These are phyloP conservation scores for Sardina pilchardus DNA, from an alignment of 2,113 vertebrate genomes.

Conservation along the genomic window DNA sequence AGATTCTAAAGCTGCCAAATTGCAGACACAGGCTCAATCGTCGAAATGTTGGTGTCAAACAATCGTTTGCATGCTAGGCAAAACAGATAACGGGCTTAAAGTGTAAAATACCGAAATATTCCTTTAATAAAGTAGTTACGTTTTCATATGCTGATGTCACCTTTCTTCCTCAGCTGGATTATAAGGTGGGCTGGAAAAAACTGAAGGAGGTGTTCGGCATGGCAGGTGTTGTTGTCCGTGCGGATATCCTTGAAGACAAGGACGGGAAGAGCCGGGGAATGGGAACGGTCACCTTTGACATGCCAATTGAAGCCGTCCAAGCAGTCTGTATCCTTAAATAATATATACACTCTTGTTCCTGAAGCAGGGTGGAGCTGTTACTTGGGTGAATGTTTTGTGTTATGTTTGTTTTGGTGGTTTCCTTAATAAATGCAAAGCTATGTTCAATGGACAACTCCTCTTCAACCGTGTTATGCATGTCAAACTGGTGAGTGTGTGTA, in stretches of 20 bases:
- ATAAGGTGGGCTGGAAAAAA: constrained; percentile 99
- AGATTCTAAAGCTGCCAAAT: too few species aligned
- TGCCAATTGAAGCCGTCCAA: constrained; percentile 95
- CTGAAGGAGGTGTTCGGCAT: constrained; percentile 97
- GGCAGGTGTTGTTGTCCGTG: constrained; percentile 87
- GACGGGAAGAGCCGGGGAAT: constrained; percentile 96
- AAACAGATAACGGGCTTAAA: too few species aligned
- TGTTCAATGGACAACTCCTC: constrained; percentile 95
- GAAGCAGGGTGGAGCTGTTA: not conserved
- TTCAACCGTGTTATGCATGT: constrained; percentile 97
- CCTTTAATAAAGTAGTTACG: not conserved
- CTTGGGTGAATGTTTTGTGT: not conserved
- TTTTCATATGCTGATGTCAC: not conserved
- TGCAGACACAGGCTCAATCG: too few species aligned
- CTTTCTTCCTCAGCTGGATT: constrained; percentile 81
- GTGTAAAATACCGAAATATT: too few species aligned
- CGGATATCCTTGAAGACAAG: constrained; percentile 95
- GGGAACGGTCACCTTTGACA: constrained; percentile 93
- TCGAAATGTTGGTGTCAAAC: too few species aligned
- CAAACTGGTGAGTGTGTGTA: constrained; percentile 92
- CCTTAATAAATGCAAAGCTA: constrained; percentile 82
- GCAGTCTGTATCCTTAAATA: constrained; percentile 93
- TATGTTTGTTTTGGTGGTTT: not conserved
- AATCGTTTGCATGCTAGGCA: too few species aligned
- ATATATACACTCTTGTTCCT: not conserved